Percentiles rank a stretch among this genome's conserved stretches.
These are phyloP conservation scores for Exocentrus adspersus DNA, from an alignment of 2,888 invertebrate species.

Conservation along the genomic window DNA sequence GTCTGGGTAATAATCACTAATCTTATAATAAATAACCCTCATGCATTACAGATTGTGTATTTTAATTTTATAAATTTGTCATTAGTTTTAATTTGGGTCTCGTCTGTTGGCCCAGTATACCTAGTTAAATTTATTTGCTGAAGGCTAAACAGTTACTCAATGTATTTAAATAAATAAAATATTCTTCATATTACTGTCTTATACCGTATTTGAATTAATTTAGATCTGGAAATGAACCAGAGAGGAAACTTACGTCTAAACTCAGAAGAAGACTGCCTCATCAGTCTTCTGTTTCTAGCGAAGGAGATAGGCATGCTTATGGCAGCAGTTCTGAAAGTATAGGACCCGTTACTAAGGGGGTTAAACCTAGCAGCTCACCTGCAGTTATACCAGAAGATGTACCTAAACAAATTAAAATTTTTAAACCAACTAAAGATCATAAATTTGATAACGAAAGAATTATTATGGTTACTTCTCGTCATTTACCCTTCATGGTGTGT, in stretches of 20 bases:
- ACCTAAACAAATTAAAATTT: slow-evolving; percentile 68
- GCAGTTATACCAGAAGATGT: slow-evolving; percentile 67
- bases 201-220: no score
- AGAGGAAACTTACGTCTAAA: slow-evolving; percentile 46
- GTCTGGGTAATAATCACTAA: no score
- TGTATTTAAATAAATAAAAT: no score
- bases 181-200: no score
- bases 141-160: not conserved
- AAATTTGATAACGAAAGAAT: slow-evolving; percentile 83
- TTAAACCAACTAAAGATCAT: slow-evolving; percentile 72
- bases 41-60: no score
- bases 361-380: slow-evolving; percentile 55
- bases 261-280: slow-evolving; percentile 60
- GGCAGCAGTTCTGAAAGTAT: slow-evolving; percentile 85
- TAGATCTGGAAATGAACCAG: slow-evolving; percentile 43
- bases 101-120: no score
- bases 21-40: no score
- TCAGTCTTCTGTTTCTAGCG: slow-evolving; percentile 65
- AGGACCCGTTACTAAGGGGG: slow-evolving; percentile 47
- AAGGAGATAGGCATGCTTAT: slow-evolving; percentile 71
- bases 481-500: slow-evolving; percentile 86
- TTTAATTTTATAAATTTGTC: no score
- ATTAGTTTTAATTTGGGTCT: no score
- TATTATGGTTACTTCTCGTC: slow-evolving; percentile 80
- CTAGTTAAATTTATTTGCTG: no score